These are phyloP conservation scores for Perca schrenkii DNA, from an alignment of 2,113 vertebrate genomes.

Conservation along the genomic window DNA sequence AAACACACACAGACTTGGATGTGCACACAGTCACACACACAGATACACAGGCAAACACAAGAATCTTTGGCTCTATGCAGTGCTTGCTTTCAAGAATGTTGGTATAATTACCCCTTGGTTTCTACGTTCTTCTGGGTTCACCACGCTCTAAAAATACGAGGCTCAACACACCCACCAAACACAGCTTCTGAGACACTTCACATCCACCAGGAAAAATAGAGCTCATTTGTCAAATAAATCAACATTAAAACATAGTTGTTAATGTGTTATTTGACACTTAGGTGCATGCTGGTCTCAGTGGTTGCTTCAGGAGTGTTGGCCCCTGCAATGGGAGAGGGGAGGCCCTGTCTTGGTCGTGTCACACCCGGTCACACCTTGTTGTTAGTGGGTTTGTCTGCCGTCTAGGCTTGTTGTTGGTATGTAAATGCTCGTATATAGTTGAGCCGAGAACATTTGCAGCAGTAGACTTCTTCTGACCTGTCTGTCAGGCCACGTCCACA, in stretches of 20 bases:
- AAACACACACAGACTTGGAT: slow-evolving; percentile 58
- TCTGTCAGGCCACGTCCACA: too few species aligned
- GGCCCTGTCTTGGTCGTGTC: slow-evolving; percentile 61
- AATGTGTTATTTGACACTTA: slow-evolving; percentile 49
- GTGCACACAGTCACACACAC: slow-evolving; percentile 30
- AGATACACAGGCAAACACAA: slow-evolving; percentile 42
- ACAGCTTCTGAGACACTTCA: slow-evolving; percentile 21
- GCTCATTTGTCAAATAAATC: slow-evolving; percentile 22
- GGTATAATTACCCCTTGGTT: slow-evolving; percentile 64
- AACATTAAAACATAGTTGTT: slow-evolving; percentile 29
- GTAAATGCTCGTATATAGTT: slow-evolving; percentile 67
- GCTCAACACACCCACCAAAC: slow-evolving; percentile 26
- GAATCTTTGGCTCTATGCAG: slow-evolving; percentile 27
- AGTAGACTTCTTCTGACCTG: slow-evolving; percentile 29
- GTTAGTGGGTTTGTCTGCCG: slow-evolving; percentile 73
- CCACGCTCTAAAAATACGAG: slow-evolving; percentile 56
- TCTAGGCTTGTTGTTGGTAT: slow-evolving; percentile 81
- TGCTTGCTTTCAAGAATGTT: slow-evolving; percentile 53
- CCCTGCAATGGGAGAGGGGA: slow-evolving; percentile 54
- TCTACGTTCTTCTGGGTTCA: slow-evolving; percentile 51
- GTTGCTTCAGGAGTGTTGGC: slow-evolving; percentile 26
- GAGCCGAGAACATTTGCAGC: slow-evolving; percentile 41
- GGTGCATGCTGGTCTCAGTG: slow-evolving; percentile 44
- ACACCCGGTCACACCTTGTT: slow-evolving; percentile 79
- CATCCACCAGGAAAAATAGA: slow-evolving; percentile 16